Conservation (phyloP, 1,140 invertebrate genomes). For the Meloidogyne floridensis region DNA sequence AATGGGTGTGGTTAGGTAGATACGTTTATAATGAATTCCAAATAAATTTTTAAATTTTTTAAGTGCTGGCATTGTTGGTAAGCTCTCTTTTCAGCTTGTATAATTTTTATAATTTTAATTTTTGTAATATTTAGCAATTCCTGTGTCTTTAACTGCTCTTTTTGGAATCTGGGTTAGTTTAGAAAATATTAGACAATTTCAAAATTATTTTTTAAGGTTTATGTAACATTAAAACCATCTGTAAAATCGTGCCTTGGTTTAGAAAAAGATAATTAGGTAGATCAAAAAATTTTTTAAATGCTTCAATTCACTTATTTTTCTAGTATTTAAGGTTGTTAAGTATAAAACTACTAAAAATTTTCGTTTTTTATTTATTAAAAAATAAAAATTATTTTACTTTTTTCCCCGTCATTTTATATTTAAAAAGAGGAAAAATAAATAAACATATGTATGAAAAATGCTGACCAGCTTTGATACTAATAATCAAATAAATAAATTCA, state of each 20-base stretch:
- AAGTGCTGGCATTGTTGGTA: slow-evolving; percentile 26
- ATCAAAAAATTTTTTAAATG: background rate
- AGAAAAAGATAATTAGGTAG: slow-evolving; percentile 32
- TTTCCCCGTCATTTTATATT: no score
- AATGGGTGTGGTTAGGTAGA: slow-evolving; percentile 52
- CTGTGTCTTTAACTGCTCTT: slow-evolving; percentile 45
- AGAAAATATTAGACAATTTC: background rate
- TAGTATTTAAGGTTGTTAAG: no score
- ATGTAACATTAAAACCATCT: slow-evolving; percentile 47
- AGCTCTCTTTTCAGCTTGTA: background rate
- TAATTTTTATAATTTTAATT: background rate
- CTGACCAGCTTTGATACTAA: no score
- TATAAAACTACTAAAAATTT: no score
- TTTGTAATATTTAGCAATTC: slow-evolving; percentile 32
- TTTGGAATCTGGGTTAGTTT: slow-evolving; percentile 48
- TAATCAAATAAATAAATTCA: no score
- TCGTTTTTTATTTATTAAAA: no score
- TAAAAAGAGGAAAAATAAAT: no score
- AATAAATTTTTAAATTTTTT: background rate
- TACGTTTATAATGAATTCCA: background rate
- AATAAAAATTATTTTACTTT: no score
- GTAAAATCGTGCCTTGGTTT: slow-evolving; percentile 45
- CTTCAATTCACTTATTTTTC: background rate
- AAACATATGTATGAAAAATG: no score
- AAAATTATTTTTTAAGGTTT: slow-evolving; percentile 31